A percentile compares a stretch with the other conserved stretches of the same genome.
Conservation (phyloP, 2,113 vertebrate genomes). For the Taxidea taxus region DNA sequence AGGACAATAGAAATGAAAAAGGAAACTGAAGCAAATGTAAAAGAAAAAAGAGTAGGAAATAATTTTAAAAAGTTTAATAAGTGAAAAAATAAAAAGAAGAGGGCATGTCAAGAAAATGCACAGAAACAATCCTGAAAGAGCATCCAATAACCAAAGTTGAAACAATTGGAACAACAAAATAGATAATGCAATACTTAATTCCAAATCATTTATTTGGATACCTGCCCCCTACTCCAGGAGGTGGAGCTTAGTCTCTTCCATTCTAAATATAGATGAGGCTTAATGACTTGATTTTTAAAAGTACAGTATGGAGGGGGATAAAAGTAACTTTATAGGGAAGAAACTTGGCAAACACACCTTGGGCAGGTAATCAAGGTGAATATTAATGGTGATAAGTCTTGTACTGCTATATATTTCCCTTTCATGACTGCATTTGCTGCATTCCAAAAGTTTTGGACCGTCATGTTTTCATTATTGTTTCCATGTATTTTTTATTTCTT, state of each 20-base stretch:
- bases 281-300: background rate
- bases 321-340: background rate
- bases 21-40: background rate
- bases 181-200: background rate
- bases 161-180: background rate
- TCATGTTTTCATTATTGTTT: background rate
- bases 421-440: background rate
- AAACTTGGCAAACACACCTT: background rate
- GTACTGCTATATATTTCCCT: background rate
- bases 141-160: background rate
- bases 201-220: background rate
- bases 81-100: background rate
- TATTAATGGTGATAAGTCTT: background rate
- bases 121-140: background rate
- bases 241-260: background rate
- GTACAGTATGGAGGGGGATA: background rate
- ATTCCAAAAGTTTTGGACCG: background rate
- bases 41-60: background rate
- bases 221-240: background rate
- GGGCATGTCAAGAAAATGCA: background rate
- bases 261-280: background rate
- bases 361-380: background rate
- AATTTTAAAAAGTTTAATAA: background rate
- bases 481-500: background rate
- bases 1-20: constrained; percentile 5